These are phyloP conservation scores for Nanorana parkeri DNA, from an alignment of 2,113 vertebrate genomes.

Conservation along the genomic window DNA sequence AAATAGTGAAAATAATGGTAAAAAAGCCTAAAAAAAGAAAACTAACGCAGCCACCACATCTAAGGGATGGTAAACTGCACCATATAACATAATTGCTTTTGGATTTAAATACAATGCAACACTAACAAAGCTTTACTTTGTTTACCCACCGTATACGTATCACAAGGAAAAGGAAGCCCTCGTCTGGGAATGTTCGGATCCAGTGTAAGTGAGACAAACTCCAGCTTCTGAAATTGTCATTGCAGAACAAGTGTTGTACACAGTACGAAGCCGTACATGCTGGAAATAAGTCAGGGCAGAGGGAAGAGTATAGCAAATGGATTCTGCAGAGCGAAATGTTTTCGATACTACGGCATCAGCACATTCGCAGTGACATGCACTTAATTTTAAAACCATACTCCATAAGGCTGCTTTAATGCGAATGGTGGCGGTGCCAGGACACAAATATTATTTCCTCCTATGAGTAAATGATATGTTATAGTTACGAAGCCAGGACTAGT, in stretches of 20 bases:
- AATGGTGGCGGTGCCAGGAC: not conserved
- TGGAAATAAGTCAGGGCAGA: conserved; percentile 19
- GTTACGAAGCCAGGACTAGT: not conserved
- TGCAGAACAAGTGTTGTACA: conserved; percentile 42
- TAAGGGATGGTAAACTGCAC: no score
- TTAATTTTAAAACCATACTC: conserved; percentile 25
- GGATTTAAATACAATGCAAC: no score
- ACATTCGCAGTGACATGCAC: conserved; percentile 22
- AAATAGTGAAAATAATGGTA: no score
- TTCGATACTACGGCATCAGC: conserved; percentile 14
- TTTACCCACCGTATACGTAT: not conserved
- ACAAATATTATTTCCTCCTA: conserved; percentile 8
- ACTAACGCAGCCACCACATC: no score
- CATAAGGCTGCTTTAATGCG: not conserved
- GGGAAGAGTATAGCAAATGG: conserved; percentile 13
- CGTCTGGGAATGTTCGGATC: conserved; percentile 49
- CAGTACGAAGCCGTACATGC: conserved; percentile 17
- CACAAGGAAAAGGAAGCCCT: conserved; percentile 31
- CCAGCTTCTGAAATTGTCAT: conserved; percentile 39
- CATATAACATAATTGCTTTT: no score
- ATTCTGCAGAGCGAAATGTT: conserved; percentile 2
- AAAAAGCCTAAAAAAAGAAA: no score
- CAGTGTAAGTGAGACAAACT: conserved; percentile 12
- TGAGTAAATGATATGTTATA: not conserved
- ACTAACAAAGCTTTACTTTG: no score